phyloP scores from a whole-genome alignment of 2,888 invertebrate species.

The Agrochola lota region DNA sequence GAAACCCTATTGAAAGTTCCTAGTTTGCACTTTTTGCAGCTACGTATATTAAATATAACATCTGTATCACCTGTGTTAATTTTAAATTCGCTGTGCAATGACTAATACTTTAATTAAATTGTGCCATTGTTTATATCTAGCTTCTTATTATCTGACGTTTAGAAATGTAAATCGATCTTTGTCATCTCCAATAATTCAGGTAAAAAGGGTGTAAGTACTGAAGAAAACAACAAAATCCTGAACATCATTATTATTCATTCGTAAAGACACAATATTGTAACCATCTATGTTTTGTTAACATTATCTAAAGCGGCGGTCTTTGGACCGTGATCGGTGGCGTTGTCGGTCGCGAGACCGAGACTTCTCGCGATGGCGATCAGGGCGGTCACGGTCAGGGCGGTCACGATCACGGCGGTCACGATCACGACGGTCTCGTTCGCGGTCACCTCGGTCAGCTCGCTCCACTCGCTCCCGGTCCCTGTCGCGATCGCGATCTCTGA shows the following conservation, averaged over 20 bases:
- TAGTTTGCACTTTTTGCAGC: neutral
- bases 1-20: slow-evolving; percentile 8
- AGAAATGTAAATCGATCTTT: no score
- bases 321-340: slow-evolving; percentile 81
- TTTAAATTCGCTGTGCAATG: slow-evolving; percentile 14
- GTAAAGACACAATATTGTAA: slow-evolving; percentile 72
- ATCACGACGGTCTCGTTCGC: slow-evolving; percentile 58
- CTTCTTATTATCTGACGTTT: neutral
- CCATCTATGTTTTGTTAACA: slow-evolving; percentile 67
- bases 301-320: slow-evolving; percentile 87
- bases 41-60: neutral
- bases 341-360: slow-evolving; percentile 78
- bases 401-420: slow-evolving; percentile 66
- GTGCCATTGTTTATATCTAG: neutral
- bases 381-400: slow-evolving; percentile 73
- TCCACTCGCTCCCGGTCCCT: slow-evolving; percentile 48
- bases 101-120: slow-evolving; percentile 22
- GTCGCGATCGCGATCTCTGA: slow-evolving; percentile 78
- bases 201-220: neutral
- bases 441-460: slow-evolving; percentile 68
- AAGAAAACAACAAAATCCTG: slow-evolving; percentile 57
- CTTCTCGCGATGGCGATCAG: slow-evolving; percentile 77
- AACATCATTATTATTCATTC: slow-evolving; percentile 81
- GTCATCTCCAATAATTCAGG: neutral
- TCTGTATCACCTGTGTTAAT: slow-evolving; percentile 6